Conservation (phyloP, 37 sponge, comb jelly and placozoan species). For the Amphimedon queenslandica region DNA sequence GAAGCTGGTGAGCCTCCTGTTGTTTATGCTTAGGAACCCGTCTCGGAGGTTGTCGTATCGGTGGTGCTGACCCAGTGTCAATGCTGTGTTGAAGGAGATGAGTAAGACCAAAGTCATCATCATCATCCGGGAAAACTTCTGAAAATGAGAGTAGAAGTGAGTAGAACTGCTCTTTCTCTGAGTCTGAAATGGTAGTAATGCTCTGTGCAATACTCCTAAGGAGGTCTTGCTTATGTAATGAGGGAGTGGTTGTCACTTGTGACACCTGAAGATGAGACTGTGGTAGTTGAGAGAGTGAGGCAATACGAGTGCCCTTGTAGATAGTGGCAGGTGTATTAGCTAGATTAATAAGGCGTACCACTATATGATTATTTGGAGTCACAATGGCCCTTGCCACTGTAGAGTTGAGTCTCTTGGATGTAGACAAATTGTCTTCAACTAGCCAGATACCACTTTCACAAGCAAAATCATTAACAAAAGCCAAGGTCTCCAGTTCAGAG, state of each 20-base stretch:
- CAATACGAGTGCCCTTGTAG: constrained; percentile 11
- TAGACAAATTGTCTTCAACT: neutral
- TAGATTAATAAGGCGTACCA: constrained; percentile 6
- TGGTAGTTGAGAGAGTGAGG: neutral
- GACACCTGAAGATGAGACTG: neutral
- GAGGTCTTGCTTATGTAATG: neutral
- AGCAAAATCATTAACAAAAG: neutral
- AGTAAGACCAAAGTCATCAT: constrained; percentile 16
- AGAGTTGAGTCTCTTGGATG: neutral
- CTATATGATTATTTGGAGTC: neutral
- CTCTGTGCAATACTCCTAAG: neutral
- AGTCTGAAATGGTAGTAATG: neutral
- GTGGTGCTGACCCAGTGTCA: constrained; percentile 29
- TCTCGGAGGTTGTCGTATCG: constrained; percentile 23
- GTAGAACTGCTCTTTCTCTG: constrained; percentile 1
- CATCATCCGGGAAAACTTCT: constrained; percentile 9
- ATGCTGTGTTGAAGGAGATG: constrained; percentile 7
- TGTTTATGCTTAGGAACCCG: neutral
- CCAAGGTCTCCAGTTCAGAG: constrained; percentile 10
- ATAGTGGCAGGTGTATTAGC: neutral
- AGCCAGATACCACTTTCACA: neutral
- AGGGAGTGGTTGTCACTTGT: neutral
- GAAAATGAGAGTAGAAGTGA: neutral
- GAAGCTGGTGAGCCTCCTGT: constrained; percentile 9
- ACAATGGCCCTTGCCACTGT: neutral